Evolutionary conservation across 2,888 invertebrate species (phyloP).

Genomic region (Parthenolecanium corni): DNA sequence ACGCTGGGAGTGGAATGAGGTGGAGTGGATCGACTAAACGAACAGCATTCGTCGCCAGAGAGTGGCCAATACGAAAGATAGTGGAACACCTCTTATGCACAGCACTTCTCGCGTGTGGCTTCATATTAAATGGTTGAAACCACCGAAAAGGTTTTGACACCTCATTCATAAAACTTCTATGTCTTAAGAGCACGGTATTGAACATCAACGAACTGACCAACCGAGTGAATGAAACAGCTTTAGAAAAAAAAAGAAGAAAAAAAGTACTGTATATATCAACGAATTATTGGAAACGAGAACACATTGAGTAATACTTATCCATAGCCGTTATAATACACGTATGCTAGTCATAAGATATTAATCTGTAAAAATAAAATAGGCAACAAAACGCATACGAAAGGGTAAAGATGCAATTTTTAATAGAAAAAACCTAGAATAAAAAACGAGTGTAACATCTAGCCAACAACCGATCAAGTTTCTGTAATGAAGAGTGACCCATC

Average conservation of each 20-base stretch:
- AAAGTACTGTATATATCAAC: constrained; percentile 19
- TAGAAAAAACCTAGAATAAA: too few species aligned
- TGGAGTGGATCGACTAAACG: neutral
- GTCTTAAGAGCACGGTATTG: constrained; percentile 25
- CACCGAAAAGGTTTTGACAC: constrained; percentile 1
- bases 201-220: constrained; percentile 20
- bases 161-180: constrained; percentile 1
- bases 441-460: too few species aligned
- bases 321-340: too few species aligned
- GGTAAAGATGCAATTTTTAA: too few species aligned
- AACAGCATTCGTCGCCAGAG: neutral
- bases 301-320: too few species aligned
- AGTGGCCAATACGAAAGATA: neutral
- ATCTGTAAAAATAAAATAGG: too few species aligned
- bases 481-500: too few species aligned
- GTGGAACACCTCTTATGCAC: neutral
- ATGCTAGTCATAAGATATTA: too few species aligned
- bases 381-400: too few species aligned
- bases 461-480: too few species aligned
- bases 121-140: neutral
- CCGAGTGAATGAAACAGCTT: constrained; percentile 24
- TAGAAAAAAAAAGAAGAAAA: constrained; percentile 28
- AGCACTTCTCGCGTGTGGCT: neutral
- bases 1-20: neutral
- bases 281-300: too few species aligned